These are phyloP conservation scores for Trematocara macrostoma DNA, from an alignment of 2,113 vertebrate species.

Conservation along the genomic window DNA sequence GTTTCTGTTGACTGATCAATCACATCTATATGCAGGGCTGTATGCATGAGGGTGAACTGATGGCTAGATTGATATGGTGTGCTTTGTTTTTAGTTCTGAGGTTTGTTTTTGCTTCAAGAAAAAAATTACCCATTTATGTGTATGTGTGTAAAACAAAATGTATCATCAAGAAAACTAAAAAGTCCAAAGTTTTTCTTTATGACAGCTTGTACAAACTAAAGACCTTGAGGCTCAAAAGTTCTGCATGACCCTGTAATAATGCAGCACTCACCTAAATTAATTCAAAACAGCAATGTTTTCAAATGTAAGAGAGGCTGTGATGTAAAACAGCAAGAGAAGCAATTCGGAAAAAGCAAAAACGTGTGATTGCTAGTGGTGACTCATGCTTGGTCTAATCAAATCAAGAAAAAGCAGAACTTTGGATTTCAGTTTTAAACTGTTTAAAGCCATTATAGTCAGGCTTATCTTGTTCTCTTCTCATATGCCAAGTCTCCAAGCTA, in stretches of 20 bases:
- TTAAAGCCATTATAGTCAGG: neutral
- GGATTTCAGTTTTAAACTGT: neutral
- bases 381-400: neutral
- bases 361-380: neutral
- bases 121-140: neutral
- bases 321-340: neutral
- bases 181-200: neutral
- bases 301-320: neutral
- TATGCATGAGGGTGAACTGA: neutral
- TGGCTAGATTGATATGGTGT: neutral
- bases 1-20: neutral
- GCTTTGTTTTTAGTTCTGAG: neutral
- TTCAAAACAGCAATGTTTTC: neutral
- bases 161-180: neutral
- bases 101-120: neutral
- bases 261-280: neutral
- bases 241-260: neutral
- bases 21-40: neutral
- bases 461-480: neutral
- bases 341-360: neutral
- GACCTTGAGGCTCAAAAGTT: neutral
- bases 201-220: neutral
- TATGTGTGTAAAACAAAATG: neutral
- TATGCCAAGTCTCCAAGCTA: neutral
- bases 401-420: neutral